phyloP scores from a whole-genome alignment of 2,888 invertebrate genomes.

The Neoscelio sp. region DNA sequence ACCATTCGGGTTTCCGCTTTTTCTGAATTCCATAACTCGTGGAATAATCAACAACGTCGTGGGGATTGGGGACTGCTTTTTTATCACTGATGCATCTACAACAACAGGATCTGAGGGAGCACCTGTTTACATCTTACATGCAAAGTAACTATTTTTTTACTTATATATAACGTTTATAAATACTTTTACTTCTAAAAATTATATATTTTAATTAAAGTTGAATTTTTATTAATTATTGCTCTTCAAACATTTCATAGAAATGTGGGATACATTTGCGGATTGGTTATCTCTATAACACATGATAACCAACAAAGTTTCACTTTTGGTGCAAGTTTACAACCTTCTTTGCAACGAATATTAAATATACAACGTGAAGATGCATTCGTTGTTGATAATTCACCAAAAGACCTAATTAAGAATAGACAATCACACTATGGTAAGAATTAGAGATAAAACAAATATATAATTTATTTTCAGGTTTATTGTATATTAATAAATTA shows the following conservation, averaged over 20 bases:
- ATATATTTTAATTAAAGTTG: no score
- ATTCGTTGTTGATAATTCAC: neutral
- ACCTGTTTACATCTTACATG: slow-evolving; percentile 83
- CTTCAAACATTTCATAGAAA: slow-evolving; percentile 4
- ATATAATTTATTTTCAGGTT: neutral
- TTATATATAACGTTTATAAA: no score
- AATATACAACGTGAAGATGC: slow-evolving; percentile 11
- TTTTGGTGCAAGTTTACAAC: slow-evolving; percentile 84
- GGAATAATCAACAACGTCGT: slow-evolving; percentile 86
- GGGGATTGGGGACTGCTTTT: slow-evolving; percentile 84
- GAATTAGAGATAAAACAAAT: no score
- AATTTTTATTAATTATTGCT: no score
- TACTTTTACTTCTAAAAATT: no score
- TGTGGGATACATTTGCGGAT: slow-evolving; percentile 80
- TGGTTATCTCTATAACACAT: slow-evolving; percentile 85
- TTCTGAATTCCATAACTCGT: slow-evolving; percentile 85
- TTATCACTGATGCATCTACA: slow-evolving; percentile 86
- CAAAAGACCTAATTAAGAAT: neutral
- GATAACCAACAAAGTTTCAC: slow-evolving; percentile 87
- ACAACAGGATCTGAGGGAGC: slow-evolving; percentile 86
- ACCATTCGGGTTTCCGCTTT: slow-evolving; percentile 84
- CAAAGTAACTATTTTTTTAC: slow-evolving; percentile 68
- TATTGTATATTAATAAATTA: no score
- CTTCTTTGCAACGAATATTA: slow-evolving; percentile 83
- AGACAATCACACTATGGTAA: slow-evolving; percentile 3